Base-by-base conservation (phyloP, 2,797 vertebrate species). In the Sebastes matsubarae region DNA sequence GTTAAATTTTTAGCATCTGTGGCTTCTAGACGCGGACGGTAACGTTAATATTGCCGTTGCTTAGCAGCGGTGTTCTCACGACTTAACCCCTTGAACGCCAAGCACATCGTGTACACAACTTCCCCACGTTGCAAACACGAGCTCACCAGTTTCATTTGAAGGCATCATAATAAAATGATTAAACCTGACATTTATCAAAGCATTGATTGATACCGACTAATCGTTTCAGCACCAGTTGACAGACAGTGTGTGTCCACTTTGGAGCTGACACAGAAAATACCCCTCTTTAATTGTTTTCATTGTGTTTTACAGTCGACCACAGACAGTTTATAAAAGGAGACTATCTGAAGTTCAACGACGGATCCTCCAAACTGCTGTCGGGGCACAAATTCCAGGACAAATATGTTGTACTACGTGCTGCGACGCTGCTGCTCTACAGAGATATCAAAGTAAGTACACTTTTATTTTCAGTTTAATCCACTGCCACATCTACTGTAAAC, bases 361-460 rank as follows among this genome's bases (percentile, higher is more conserved):
- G 97, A 30, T 97, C 97, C 58, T 96, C 95, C 85, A 99, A 99
- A 93, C 94, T 98, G 59, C 94, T 99, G 42, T 96, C 96, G 0
- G 97, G 97, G 73, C 97, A 97, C 91, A 99, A 96, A 88, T 99
- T 99, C 95, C 98, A 99, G 89, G 98, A 99, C 30, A 97, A 97
- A 77, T 98, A 98, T 50, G 95, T 97, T 46, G 94, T 96, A 32
- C 95, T 99, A 25, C 93, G 42, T 59, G 95, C 97, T 71, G 96
- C 96, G 77, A 97, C 95, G 89, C 94, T 99, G 73, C 94, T 97
- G 79, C 90, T 99, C 69, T 99, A 97, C 94, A 98, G 97, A 91
- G 98, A 99, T 79, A 91, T 94, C 77, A 99, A 99, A 97, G 98
- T 99, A 96, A 75, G 92, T 61, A 52, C 13, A 22, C 64, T 72